phyloP scores from a whole-genome alignment of 2,113 vertebrate genomes.

The Passer domesticus region DNA sequence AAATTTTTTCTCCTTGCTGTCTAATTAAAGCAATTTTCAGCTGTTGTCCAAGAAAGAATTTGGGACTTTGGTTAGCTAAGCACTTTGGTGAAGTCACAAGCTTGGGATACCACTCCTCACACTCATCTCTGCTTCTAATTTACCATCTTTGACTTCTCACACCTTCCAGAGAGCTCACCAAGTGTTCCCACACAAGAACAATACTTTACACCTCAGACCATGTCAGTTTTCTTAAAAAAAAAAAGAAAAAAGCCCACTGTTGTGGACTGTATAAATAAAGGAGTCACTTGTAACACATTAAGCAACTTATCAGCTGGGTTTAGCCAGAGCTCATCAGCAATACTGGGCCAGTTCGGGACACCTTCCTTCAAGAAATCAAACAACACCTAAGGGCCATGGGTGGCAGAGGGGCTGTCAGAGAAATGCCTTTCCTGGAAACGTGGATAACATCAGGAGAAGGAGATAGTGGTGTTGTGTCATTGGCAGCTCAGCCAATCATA shows the following conservation, averaged over 20 bases:
- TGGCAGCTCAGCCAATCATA: not conserved
- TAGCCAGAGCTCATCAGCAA: not conserved
- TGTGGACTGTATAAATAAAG: not conserved
- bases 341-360: not conserved
- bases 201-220: not conserved
- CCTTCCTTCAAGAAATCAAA: not conserved
- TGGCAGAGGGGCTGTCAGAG: not conserved
- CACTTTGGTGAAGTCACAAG: not conserved
- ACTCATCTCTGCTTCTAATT: slow-evolving; percentile 7
- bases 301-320: not conserved
- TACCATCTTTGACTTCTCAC: not conserved
- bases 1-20: not conserved
- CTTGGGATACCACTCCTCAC: not conserved
- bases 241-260: not conserved
- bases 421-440: not conserved
- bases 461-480: rapidly evolving
- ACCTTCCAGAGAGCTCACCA: not conserved
- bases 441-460: not conserved
- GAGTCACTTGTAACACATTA: not conserved
- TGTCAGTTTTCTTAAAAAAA: not conserved
- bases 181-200: not conserved
- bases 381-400: not conserved
- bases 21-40: not conserved
- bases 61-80: not conserved
- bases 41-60: not conserved